phyloP scores from a whole-genome alignment of 2,888 invertebrate species.

The Uloborus plumipes region DNA sequence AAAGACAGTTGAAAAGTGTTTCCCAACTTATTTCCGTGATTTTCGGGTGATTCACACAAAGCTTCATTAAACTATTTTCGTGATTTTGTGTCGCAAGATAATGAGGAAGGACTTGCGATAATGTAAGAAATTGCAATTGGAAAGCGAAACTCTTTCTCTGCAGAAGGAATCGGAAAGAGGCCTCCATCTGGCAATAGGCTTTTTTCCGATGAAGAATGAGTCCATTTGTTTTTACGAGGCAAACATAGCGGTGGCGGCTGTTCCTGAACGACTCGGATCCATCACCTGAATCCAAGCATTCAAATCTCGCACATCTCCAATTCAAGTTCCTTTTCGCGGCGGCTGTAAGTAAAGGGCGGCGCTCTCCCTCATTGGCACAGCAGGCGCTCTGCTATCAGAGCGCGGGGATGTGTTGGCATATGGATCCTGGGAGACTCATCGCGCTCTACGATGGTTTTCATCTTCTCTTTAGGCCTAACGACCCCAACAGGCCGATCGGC shows the following conservation, averaged over 20 bases:
- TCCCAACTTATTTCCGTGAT: no score
- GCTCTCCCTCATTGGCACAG: constrained; percentile 38
- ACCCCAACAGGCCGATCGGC: constrained; percentile 63
- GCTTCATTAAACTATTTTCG: no score
- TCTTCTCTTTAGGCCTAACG: constrained; percentile 65
- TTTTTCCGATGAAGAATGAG: constrained; percentile 50
- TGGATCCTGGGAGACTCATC: constrained; percentile 64
- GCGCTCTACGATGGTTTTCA: constrained; percentile 61
- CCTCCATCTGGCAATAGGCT: background rate
- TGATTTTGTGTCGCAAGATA: no score
- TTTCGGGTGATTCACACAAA: no score
- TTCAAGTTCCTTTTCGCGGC: constrained; percentile 58
- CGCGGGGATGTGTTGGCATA: constrained; percentile 60
- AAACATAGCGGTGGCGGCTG: constrained; percentile 51
- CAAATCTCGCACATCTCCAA: constrained; percentile 64
- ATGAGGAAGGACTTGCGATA: no score
- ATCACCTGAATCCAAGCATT: constrained; percentile 63
- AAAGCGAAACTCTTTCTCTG: constrained; percentile 15
- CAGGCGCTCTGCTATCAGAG: constrained; percentile 11
- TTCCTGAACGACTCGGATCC: constrained; percentile 57
- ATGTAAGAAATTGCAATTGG: no score
- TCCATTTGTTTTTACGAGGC: constrained; percentile 61
- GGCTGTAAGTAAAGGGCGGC: constrained; percentile 53
- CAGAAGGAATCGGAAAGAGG: background rate
- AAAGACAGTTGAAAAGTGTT: no score